These are phyloP conservation scores for Patagioenas fasciata DNA, from an alignment of 2,113 vertebrate genomes.

Conservation along the genomic window DNA sequence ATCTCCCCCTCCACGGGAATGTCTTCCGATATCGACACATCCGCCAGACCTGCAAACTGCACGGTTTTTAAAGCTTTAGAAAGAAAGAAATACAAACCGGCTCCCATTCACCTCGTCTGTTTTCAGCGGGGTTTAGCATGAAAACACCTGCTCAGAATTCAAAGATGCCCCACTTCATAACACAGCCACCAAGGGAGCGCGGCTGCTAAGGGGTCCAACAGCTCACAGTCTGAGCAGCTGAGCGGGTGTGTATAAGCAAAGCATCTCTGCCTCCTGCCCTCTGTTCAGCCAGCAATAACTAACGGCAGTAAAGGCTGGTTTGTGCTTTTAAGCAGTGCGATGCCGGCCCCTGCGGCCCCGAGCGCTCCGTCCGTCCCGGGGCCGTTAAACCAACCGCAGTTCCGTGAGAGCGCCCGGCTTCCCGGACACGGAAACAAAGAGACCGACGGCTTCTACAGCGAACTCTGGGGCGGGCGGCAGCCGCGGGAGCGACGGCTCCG, in stretches of 20 bases:
- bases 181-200: accelerated
- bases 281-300: accelerated
- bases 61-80: not conserved
- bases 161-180: accelerated
- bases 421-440: not conserved
- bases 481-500: no score
- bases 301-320: accelerated
- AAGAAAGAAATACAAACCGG: not conserved
- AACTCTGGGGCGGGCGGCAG: not conserved
- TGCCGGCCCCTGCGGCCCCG: accelerated
- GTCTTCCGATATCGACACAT: constrained; percentile 90
- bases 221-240: accelerated
- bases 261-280: accelerated
- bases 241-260: accelerated
- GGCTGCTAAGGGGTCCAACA: accelerated
- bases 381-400: no score
- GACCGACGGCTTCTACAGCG: accelerated
- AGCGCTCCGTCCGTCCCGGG: accelerated
- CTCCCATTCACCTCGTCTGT: accelerated
- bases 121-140: not conserved
- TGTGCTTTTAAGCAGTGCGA: accelerated
- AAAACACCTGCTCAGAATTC: not conserved
- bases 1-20: constrained; percentile 95
- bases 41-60: constrained; percentile 90
- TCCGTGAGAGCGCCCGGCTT: no score